Percentiles rank a stretch among this genome's conserved stretches.
These are phyloP conservation scores for Carollia perspicillata DNA, from an alignment of 2,113 vertebrate species.

Conservation along the genomic window DNA sequence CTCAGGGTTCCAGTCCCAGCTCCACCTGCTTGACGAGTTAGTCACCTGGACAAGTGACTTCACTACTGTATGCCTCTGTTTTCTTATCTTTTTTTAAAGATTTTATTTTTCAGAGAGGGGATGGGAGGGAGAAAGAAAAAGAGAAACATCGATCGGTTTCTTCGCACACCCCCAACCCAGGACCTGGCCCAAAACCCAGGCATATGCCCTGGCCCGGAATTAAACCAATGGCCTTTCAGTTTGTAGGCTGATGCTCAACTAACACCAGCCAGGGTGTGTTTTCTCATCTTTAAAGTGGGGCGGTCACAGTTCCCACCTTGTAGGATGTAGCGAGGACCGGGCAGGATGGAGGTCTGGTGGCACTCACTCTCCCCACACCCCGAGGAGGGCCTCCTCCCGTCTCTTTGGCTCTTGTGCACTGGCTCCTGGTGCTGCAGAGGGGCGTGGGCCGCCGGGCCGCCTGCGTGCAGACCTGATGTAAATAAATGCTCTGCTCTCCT, in stretches of 20 bases:
- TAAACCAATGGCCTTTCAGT: too few relatives aligned
- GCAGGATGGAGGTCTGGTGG: neutral
- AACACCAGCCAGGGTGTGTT: neutral
- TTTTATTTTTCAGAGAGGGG: too few relatives aligned
- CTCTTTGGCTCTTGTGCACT: neutral
- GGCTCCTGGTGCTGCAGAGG: neutral
- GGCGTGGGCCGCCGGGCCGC: neutral
- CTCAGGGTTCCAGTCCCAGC: neutral
- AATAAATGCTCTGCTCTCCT: neutral
- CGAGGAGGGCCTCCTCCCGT: neutral
- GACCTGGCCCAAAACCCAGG: too few relatives aligned
- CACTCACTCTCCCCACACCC: neutral
- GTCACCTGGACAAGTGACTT: neutral
- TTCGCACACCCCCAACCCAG: too few relatives aligned
- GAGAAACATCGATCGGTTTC: too few relatives aligned
- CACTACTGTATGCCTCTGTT: neutral
- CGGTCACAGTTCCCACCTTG: neutral
- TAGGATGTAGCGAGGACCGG: neutral
- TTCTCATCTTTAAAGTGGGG: neutral
- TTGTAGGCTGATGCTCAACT: too few relatives aligned
- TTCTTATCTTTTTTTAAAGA: too few relatives aligned
- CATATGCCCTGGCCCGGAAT: too few relatives aligned
- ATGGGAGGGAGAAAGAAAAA: too few relatives aligned
- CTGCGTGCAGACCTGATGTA: neutral
- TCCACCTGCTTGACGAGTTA: neutral